Conservation (phyloP, 2,113 vertebrate species). For the Bambusicola thoracicus region DNA sequence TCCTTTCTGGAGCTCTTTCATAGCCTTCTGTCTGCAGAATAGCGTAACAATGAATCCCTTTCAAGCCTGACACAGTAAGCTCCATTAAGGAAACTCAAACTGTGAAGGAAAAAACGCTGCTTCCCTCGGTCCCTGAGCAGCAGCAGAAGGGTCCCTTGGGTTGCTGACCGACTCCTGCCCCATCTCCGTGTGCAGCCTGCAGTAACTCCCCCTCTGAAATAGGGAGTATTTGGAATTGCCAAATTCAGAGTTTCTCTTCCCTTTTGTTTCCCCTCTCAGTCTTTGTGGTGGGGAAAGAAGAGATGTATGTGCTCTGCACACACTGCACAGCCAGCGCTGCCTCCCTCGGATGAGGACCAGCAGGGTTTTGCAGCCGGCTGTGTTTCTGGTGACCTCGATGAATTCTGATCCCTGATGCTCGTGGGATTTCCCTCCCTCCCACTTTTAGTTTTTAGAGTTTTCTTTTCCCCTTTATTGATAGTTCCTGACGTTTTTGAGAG, state of each 20-base stretch:
- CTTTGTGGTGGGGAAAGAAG: background rate
- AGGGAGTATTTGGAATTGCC: background rate
- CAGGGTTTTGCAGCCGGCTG: background rate
- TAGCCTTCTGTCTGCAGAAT: background rate
- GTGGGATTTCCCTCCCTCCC: background rate
- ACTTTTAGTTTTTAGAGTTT: background rate
- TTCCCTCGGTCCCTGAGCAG: background rate
- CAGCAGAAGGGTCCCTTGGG: background rate
- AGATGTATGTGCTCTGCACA: background rate
- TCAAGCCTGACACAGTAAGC: background rate
- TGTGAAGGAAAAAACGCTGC: background rate
- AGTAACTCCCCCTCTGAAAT: background rate
- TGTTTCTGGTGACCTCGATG: fast-evolving
- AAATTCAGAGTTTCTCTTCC: background rate
- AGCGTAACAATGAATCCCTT: background rate
- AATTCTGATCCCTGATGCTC: background rate
- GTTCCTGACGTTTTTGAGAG: background rate
- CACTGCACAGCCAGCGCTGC: background rate
- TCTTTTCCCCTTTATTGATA: background rate
- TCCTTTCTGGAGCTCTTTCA: background rate
- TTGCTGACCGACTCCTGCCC: background rate
- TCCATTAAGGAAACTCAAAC: background rate
- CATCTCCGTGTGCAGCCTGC: background rate
- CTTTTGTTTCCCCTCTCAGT: background rate
- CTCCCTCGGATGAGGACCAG: background rate